Conservation (phyloP, 1,140 invertebrate genomes). For the Cecropterus lyciades region DNA sequence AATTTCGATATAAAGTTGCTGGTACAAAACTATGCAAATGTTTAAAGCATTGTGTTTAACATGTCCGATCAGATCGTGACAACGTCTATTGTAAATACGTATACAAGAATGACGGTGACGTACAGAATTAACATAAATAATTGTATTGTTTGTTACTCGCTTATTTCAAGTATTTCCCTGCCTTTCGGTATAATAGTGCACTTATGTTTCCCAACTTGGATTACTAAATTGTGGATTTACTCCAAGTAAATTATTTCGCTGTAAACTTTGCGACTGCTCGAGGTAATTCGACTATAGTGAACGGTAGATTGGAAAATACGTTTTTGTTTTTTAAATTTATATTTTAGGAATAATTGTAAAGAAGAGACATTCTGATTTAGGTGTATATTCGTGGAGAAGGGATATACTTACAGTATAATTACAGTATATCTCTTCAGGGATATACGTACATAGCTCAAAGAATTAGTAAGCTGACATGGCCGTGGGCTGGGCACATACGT, state of each 20-base stretch:
- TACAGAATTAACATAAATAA: conserved; percentile 26
- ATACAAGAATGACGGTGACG: conserved; percentile 20
- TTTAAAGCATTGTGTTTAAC: conserved; percentile 13
- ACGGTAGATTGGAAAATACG: too few relatives aligned
- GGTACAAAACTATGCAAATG: conserved; percentile 2
- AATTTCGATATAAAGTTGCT: conserved; percentile 1
- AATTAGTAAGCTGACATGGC: too few relatives aligned
- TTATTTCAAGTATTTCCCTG: conserved; percentile 15
- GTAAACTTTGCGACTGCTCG: conserved; percentile 8
- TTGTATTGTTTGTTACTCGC: conserved; percentile 15
- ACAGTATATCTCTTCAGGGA: too few relatives aligned
- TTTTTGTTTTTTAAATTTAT: too few relatives aligned
- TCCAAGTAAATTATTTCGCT: conserved; percentile 10
- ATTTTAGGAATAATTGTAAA: too few relatives aligned
- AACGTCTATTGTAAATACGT: conserved; percentile 9
- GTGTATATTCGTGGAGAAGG: too few relatives aligned
- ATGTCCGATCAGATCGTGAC: conserved; percentile 24
- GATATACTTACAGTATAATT: too few relatives aligned
- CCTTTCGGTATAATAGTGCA: conserved; percentile 25
- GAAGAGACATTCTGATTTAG: too few relatives aligned
- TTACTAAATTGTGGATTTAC: conserved; percentile 10
- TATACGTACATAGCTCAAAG: too few relatives aligned
- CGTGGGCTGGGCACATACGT: too few relatives aligned
- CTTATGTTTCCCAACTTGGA: conserved; percentile 11
- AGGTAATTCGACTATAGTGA: conserved; percentile 1